Conservation (phyloP, 2,888 invertebrate genomes). For the Sminthurinus aureus region DNA sequence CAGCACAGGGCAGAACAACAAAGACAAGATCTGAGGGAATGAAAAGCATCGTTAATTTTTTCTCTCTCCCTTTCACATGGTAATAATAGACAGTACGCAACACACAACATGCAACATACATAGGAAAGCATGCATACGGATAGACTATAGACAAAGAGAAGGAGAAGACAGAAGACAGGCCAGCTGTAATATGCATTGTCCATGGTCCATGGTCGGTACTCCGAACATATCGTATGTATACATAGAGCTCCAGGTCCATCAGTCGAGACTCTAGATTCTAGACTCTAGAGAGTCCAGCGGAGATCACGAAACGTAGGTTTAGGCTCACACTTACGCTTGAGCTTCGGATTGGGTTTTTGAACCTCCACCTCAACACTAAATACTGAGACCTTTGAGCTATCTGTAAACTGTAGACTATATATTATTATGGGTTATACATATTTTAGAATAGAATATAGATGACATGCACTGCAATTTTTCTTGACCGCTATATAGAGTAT, state of each 20-base stretch:
- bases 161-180: not conserved
- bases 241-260: too few relatives aligned
- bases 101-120: not conserved
- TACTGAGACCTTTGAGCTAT: slow-evolving; percentile 26
- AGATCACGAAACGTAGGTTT: not conserved
- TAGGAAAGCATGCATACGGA: not conserved
- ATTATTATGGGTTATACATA: not conserved
- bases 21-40: slow-evolving; percentile 46
- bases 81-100: slow-evolving; percentile 44
- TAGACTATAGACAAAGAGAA: not conserved
- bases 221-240: not conserved
- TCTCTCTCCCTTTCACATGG: slow-evolving; percentile 48
- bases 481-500: slow-evolving; percentile 16
- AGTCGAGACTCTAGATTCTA: not conserved
- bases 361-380: not conserved
- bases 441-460: slow-evolving; percentile 1
- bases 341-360: too few relatives aligned
- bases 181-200: slow-evolving; percentile 26
- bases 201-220: not conserved
- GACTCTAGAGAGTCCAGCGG: not conserved
- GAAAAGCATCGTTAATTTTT: slow-evolving; percentile 55
- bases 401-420: not conserved
- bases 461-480: not conserved
- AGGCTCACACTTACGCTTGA: not conserved
- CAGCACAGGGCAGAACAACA: not conserved